Percentiles rank a stretch among this genome's conserved stretches.
Evolutionary conservation across 2,888 invertebrate species (phyloP).

Genomic region (Rhabditoides inermis): DNA sequence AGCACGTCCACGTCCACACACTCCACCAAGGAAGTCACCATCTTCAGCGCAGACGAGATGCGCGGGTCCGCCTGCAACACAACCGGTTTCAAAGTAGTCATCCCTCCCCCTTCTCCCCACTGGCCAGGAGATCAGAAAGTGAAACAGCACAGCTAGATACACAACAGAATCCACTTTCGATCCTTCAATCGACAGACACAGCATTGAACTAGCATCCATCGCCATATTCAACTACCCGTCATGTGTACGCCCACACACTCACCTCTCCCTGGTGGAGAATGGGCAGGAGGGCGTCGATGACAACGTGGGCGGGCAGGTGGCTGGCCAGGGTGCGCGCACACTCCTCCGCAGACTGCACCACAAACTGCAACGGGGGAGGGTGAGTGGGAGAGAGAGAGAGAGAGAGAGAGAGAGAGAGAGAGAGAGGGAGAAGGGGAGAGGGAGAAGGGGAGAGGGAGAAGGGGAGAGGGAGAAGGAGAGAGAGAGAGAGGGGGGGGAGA

Average conservation of each 20-base stretch:
- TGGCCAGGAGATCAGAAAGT: too few relatives aligned
- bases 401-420: slow-evolving; percentile 3
- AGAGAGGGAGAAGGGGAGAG: slow-evolving; percentile 3
- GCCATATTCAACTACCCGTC: slow-evolving; percentile 13
- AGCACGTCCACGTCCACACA: slow-evolving; percentile 54
- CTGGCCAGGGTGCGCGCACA: slow-evolving; percentile 71
- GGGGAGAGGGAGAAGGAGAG: not conserved
- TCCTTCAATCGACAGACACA: too few relatives aligned
- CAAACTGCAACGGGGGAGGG: slow-evolving; percentile 14
- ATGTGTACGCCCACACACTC: not conserved
- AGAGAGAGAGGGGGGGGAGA: not conserved
- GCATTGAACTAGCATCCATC: not conserved
- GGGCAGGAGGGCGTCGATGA: slow-evolving; percentile 70
- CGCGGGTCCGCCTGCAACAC: slow-evolving; percentile 65
- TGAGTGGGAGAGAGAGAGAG: slow-evolving; percentile 2
- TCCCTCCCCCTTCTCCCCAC: too few relatives aligned
- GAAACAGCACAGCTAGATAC: too few relatives aligned
- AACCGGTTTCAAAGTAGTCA: too few relatives aligned
- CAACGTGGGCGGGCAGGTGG: slow-evolving; percentile 72
- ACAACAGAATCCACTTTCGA: too few relatives aligned
- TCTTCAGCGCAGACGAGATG: slow-evolving; percentile 72
- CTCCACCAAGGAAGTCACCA: slow-evolving; percentile 61
- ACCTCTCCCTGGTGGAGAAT: too few relatives aligned
- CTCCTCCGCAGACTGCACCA: slow-evolving; percentile 70
- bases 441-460: too few relatives aligned